Percentiles rank a stretch among this genome's conserved stretches.
Conservation (phyloP, 2,113 vertebrate species). For the Poecile atricapillus region DNA sequence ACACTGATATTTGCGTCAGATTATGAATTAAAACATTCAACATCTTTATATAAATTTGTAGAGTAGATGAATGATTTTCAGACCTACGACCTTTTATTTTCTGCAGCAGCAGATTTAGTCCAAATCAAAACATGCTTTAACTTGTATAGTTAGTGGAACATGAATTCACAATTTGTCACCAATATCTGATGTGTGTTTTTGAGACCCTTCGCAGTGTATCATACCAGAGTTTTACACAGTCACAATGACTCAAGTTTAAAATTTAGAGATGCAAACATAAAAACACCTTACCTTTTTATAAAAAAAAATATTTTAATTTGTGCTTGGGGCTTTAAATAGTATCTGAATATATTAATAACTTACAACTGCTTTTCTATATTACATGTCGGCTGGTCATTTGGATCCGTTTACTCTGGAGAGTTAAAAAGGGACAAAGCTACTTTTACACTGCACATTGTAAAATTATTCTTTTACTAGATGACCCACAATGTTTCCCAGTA, state of each 20-base stretch:
- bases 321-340: not conserved
- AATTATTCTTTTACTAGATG: not conserved
- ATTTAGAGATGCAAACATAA: not conserved
- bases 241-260: not conserved
- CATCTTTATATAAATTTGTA: not conserved
- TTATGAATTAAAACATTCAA: not conserved
- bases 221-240: not conserved
- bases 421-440: not conserved
- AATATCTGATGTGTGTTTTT: not conserved
- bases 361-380: not conserved
- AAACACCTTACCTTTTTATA: not conserved
- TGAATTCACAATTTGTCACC: not conserved
- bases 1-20: not conserved
- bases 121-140: not conserved
- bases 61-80: not conserved
- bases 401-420: not conserved
- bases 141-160: not conserved
- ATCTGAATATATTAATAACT: not conserved
- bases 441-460: not conserved
- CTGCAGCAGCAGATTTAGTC: not conserved
- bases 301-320: not conserved
- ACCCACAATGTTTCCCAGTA: not conserved
- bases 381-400: not conserved
- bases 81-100: not conserved
- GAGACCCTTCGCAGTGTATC: not conserved